Conservation (phyloP, 2,113 vertebrate genomes). For the Egretta garzetta region DNA sequence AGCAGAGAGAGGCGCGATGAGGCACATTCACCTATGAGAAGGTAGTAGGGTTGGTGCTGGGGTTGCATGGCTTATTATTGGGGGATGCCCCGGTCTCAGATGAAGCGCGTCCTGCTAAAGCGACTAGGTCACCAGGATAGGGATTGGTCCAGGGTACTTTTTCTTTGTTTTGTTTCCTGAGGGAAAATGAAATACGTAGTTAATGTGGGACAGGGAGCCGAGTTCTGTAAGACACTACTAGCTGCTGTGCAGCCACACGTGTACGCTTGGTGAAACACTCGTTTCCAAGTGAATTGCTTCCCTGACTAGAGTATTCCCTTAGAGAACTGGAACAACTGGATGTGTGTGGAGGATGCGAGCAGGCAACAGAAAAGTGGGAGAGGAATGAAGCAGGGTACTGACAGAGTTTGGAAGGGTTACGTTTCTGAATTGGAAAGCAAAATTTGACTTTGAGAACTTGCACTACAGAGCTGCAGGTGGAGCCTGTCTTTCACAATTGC, state of each 20-base stretch:
- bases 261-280: background rate
- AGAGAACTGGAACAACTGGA: background rate
- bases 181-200: slow-evolving; percentile 5
- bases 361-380: background rate
- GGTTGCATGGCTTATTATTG: background rate
- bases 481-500: slow-evolving; percentile 71
- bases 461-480: slow-evolving; percentile 71
- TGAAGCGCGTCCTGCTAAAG: background rate
- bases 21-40: background rate
- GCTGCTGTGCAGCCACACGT: slow-evolving; percentile 65
- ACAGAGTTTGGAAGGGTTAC: slow-evolving; percentile 2
- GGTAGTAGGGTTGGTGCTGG: background rate
- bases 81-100: background rate
- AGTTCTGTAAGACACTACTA: background rate
- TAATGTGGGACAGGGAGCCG: slow-evolving; percentile 14
- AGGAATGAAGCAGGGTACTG: slow-evolving; percentile 29
- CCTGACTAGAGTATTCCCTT: background rate
- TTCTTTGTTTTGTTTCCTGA: background rate
- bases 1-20: background rate
- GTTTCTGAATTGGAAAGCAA: slow-evolving; percentile 59
- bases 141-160: slow-evolving; percentile 62
- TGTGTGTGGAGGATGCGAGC: background rate
- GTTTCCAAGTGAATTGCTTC: background rate
- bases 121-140: background rate
- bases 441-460: slow-evolving; percentile 75